Conservation (phyloP, 2,888 invertebrate species). For the Apodemia zela region DNA sequence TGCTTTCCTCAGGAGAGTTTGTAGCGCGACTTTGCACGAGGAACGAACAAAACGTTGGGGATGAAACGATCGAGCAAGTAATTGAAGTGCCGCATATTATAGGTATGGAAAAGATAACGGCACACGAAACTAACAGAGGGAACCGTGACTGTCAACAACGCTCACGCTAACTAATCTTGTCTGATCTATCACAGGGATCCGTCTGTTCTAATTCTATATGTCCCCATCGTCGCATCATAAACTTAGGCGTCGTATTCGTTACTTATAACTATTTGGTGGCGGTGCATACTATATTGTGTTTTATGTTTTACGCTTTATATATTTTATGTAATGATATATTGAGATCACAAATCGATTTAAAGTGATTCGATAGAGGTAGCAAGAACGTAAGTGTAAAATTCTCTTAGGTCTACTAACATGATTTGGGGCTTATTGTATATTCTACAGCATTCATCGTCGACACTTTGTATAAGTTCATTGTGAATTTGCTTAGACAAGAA, state of each 20-base stretch:
- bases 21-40: slow-evolving; percentile 58
- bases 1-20: slow-evolving; percentile 63
- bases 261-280: slow-evolving; percentile 28
- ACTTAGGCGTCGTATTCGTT: slow-evolving; percentile 35
- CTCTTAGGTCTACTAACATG: slow-evolving; percentile 11
- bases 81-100: slow-evolving; percentile 39
- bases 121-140: slow-evolving; percentile 36
- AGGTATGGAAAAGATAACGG: slow-evolving; percentile 42
- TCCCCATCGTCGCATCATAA: slow-evolving; percentile 34
- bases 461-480: no score
- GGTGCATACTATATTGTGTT: slow-evolving; percentile 17
- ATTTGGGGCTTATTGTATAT: no score
- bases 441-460: no score
- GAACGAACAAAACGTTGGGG: slow-evolving; percentile 35
- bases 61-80: slow-evolving; percentile 35
- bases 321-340: slow-evolving; percentile 7
- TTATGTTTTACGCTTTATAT: slow-evolving; percentile 3
- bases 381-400: neutral
- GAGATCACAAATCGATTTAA: neutral
- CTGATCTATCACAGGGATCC: slow-evolving; percentile 37
- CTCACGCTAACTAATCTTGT: slow-evolving; percentile 35
- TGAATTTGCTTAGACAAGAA: no score
- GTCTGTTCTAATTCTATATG: slow-evolving; percentile 36
- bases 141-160: neutral
- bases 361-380: slow-evolving; percentile 14